Percentiles rank a stretch among this genome's conserved stretches.
Conservation (phyloP, 2,888 invertebrate species). For the Parascotia fuliginaria region DNA sequence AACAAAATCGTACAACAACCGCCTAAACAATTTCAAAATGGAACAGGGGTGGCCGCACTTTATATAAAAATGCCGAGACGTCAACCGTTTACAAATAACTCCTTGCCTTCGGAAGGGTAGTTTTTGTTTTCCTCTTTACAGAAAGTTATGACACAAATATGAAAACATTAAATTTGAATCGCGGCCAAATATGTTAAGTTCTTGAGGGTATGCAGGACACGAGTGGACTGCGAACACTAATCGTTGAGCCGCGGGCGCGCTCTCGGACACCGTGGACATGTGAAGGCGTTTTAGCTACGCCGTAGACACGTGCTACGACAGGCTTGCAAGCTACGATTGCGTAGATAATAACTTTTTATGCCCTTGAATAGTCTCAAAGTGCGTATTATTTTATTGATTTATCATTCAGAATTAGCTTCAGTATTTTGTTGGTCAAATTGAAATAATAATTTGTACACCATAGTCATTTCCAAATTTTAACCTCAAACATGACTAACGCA, state of each 20-base stretch:
- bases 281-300: slow-evolving; percentile 53
- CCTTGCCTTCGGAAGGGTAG: slow-evolving; percentile 68
- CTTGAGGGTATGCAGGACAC: slow-evolving; percentile 64
- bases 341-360: slow-evolving; percentile 14
- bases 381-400: slow-evolving; percentile 7
- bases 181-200: slow-evolving; percentile 80
- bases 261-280: slow-evolving; percentile 33
- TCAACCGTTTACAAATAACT: slow-evolving; percentile 82
- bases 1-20: slow-evolving; percentile 69
- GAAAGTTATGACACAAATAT: slow-evolving; percentile 81
- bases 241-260: slow-evolving; percentile 52
- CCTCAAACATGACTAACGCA: no score
- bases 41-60: slow-evolving; percentile 70
- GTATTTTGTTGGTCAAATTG: no score
- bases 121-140: slow-evolving; percentile 77
- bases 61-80: slow-evolving; percentile 80
- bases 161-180: slow-evolving; percentile 82
- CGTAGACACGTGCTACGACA: slow-evolving; percentile 73
- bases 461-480: no score
- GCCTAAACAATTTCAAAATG: slow-evolving; percentile 78
- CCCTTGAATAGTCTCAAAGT: slow-evolving; percentile 25
- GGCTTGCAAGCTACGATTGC: slow-evolving; percentile 48
- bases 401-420: background rate
- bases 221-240: slow-evolving; percentile 71
- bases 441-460: no score